Conservation (phyloP, 2,113 vertebrate species). For the Perccottus glenii region DNA sequence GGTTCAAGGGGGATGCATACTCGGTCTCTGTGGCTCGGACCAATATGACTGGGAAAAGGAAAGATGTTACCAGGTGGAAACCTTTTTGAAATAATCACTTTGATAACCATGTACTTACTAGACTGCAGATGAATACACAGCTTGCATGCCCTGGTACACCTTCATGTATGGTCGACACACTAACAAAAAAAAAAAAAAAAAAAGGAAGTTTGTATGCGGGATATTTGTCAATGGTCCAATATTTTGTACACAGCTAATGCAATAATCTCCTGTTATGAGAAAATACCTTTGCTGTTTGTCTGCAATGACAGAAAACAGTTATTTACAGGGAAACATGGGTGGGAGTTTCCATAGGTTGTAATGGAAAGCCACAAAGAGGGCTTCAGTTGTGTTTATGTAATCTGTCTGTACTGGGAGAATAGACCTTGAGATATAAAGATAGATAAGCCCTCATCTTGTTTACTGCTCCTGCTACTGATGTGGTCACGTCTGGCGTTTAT, state of each 20-base stretch:
- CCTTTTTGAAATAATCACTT: constrained; percentile 22
- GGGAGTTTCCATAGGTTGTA: constrained; percentile 49
- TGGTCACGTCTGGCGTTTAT: constrained; percentile 49
- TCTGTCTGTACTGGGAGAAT: constrained; percentile 39
- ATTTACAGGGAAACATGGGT: constrained; percentile 45
- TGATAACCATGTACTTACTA: constrained; percentile 85
- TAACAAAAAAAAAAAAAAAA: constrained; percentile 62
- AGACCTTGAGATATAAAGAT: constrained; percentile 33
- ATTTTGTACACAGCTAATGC: constrained; percentile 32
- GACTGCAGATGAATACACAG: constrained; percentile 91
- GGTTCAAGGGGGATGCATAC: constrained; percentile 88
- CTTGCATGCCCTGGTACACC: constrained; percentile 95
- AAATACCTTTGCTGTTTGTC: constrained; percentile 40
- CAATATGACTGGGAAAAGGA: constrained; percentile 77
- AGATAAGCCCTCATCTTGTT: constrained; percentile 59
- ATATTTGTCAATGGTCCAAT: constrained; percentile 5
- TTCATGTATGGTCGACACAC: constrained; percentile 91
- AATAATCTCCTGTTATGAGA: constrained; percentile 53
- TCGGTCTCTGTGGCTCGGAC: constrained; percentile 82
- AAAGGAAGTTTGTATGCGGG: neutral
- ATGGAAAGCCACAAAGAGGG: constrained; percentile 37
- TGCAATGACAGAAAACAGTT: constrained; percentile 49
- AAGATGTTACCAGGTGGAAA: constrained; percentile 2
- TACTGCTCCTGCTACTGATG: constrained; percentile 55
- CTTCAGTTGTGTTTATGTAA: constrained; percentile 41